A percentile compares a stretch with the other conserved stretches of the same genome.
phyloP scores from a whole-genome alignment of 2,797 vertebrate species.

The Danio kyathit region DNA sequence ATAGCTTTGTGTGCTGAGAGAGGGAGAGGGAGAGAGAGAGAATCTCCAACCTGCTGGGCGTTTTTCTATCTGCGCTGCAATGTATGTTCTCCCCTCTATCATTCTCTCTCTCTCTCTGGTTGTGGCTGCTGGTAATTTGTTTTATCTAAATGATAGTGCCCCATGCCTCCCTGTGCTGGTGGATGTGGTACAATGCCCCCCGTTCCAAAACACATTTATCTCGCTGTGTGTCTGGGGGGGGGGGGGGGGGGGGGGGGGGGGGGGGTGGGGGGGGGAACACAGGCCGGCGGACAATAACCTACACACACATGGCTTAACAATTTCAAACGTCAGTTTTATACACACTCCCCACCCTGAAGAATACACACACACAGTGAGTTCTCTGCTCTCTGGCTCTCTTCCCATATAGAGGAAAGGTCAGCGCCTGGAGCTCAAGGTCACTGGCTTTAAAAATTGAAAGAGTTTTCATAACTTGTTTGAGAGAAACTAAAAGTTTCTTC shows the following conservation, averaged over 20 bases:
- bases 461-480: slow-evolving; percentile 47
- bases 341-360: neutral
- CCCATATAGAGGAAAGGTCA: slow-evolving; percentile 23
- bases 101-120: slow-evolving; percentile 32
- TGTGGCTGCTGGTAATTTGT: slow-evolving; percentile 79
- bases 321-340: slow-evolving; percentile 15
- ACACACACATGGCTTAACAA: slow-evolving; percentile 53
- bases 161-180: slow-evolving; percentile 57
- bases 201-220: slow-evolving; percentile 80
- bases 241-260: slow-evolving; percentile 24
- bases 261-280: slow-evolving; percentile 31
- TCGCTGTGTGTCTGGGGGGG: slow-evolving; percentile 60
- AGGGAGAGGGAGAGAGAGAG: slow-evolving; percentile 35
- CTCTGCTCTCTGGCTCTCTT: slow-evolving; percentile 3
- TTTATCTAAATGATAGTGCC: slow-evolving; percentile 80
- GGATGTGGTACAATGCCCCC: slow-evolving; percentile 75
- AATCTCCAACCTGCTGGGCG: slow-evolving; percentile 45
- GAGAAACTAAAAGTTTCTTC: slow-evolving; percentile 2
- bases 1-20: slow-evolving; percentile 67
- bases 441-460: slow-evolving; percentile 39
- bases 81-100: slow-evolving; percentile 27
- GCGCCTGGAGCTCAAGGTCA: slow-evolving; percentile 36
- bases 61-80: slow-evolving; percentile 49
- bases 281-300: slow-evolving; percentile 57
- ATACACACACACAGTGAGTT: slow-evolving; percentile 19